A percentile compares a stretch with the other conserved stretches of the same genome.
Conservation (phyloP, 1,140 invertebrate genomes). For the Drosophila oshimai region DNA sequence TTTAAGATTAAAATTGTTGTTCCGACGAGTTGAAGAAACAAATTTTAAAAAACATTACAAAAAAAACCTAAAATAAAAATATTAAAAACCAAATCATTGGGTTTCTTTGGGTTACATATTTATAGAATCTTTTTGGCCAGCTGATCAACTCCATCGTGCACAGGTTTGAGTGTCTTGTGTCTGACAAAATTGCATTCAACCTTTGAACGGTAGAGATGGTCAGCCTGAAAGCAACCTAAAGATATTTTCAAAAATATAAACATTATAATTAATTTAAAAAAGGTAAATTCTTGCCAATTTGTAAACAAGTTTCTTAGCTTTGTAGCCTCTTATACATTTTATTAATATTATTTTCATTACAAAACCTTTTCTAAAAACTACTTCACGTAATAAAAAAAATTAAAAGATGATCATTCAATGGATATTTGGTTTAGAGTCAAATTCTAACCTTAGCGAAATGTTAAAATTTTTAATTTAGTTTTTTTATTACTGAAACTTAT, state of each 20-base stretch:
- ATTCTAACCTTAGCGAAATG: too few relatives aligned
- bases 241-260: too few relatives aligned
- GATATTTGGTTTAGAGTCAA: background rate
- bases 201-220: slow-evolving; percentile 63
- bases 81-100: slow-evolving; percentile 22
- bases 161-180: slow-evolving; percentile 62
- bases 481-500: too few relatives aligned
- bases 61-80: slow-evolving; percentile 54
- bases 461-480: too few relatives aligned
- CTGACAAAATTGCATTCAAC: slow-evolving; percentile 56
- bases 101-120: background rate
- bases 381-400: background rate
- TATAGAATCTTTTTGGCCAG: background rate
- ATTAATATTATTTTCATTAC: too few relatives aligned
- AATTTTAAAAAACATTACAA: slow-evolving; percentile 28
- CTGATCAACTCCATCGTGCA: slow-evolving; percentile 63
- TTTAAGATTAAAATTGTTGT: slow-evolving; percentile 70
- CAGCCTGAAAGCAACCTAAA: slow-evolving; percentile 47
- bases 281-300: too few relatives aligned
- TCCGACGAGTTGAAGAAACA: slow-evolving; percentile 28
- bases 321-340: too few relatives aligned
- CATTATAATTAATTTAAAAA: too few relatives aligned
- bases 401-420: background rate
- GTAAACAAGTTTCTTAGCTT: too few relatives aligned
- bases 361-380: background rate